phyloP scores from a whole-genome alignment of 1,140 invertebrate genomes.

The Zaprionus africanus region DNA sequence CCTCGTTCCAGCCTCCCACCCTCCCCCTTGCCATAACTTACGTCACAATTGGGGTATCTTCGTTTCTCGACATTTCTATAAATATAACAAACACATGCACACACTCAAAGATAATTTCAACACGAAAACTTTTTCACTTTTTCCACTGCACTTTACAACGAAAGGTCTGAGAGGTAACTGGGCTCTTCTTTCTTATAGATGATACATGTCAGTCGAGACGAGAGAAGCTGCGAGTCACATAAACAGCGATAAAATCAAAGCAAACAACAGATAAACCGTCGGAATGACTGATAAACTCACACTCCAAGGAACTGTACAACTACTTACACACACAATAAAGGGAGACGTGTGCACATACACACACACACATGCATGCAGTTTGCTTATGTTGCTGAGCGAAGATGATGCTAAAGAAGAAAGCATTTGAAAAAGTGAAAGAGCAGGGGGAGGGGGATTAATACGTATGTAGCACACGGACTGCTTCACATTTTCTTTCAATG shows the following conservation, averaged over 20 bases:
- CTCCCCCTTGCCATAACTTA: constrained; percentile 52
- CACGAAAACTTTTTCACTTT: constrained; percentile 18
- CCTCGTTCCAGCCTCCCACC: not conserved
- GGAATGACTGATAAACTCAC: constrained; percentile 42
- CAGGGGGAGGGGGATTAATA: not conserved
- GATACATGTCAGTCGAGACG: constrained; percentile 11
- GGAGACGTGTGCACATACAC: constrained; percentile 62
- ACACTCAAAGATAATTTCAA: constrained; percentile 3
- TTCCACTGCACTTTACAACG: constrained; percentile 33
- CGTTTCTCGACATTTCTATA: constrained; percentile 60
- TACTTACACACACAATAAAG: constrained; percentile 22
- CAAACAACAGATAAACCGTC: constrained; percentile 60
- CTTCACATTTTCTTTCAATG: constrained; percentile 32
- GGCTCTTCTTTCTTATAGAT: constrained; percentile 24
- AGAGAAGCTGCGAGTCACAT: constrained; percentile 50
- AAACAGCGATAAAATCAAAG: constrained; percentile 58
- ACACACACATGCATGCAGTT: not conserved
- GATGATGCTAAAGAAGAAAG: not conserved
- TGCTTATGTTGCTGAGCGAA: not conserved
- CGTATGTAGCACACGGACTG: constrained; percentile 50
- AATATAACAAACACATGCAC: constrained; percentile 32
- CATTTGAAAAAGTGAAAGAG: constrained; percentile 1
- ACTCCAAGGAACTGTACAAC: constrained; percentile 33
- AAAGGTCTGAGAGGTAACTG: constrained; percentile 44
- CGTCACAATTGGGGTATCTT: constrained; percentile 77